phyloP scores from a whole-genome alignment of 2,797 vertebrate genomes.

The Rhynchotus rufescens region DNA sequence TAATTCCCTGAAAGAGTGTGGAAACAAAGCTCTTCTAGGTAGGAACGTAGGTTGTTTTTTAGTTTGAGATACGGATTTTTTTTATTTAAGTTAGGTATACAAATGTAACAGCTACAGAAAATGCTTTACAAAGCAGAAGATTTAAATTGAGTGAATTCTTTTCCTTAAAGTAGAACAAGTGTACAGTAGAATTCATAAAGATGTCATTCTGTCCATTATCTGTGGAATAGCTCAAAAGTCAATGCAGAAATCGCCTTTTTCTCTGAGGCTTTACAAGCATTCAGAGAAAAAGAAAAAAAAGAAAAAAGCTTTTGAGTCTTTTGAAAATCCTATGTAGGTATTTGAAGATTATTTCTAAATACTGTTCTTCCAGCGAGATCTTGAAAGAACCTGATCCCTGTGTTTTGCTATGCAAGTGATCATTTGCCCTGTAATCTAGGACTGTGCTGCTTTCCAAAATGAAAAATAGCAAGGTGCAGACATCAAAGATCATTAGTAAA shows the following conservation, averaged over 20 bases:
- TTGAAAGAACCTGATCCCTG: not conserved
- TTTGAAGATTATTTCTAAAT: not conserved
- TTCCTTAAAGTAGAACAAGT: not conserved
- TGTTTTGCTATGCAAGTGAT: not conserved
- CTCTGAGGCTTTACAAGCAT: not conserved
- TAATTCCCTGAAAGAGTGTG: not conserved
- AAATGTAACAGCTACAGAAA: not conserved
- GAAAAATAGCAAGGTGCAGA: not conserved
- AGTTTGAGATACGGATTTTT: not conserved
- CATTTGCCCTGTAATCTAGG: not conserved
- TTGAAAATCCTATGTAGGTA: not conserved
- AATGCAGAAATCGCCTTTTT: not conserved
- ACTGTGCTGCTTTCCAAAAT: not conserved
- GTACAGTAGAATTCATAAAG: not conserved
- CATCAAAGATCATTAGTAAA: not conserved
- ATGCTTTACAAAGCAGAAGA: not conserved
- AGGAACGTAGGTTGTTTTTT: not conserved
- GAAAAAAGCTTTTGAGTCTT: not conserved
- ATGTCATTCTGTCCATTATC: not conserved
- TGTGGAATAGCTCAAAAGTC: not conserved
- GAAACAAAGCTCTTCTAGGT: not conserved
- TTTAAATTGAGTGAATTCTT: not conserved
- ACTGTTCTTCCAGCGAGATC: not conserved
- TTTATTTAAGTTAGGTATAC: not conserved
- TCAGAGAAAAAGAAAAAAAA: not conserved